Conservation (phyloP, 2,797 vertebrate genomes). For the Hylomyscus alleni region DNA sequence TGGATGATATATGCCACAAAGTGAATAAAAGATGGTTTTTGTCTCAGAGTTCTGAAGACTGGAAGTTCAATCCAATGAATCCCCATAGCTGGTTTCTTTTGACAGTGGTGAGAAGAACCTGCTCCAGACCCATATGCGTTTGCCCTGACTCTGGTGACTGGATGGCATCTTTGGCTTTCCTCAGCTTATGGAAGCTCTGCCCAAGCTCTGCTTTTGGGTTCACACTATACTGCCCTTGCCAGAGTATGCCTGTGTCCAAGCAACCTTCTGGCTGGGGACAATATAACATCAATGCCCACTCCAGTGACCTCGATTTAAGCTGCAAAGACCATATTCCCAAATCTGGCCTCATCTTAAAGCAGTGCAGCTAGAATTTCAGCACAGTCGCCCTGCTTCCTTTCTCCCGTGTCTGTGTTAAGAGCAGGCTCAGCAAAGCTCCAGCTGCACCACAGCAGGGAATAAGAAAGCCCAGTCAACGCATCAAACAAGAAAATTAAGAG, state of each 20-base stretch:
- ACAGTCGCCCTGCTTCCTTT: background rate
- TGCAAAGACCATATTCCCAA: background rate
- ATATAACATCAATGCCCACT: background rate
- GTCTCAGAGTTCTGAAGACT: background rate
- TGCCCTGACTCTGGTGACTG: background rate
- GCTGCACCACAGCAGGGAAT: background rate
- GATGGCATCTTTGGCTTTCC: background rate
- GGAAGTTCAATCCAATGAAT: background rate
- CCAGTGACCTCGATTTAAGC: background rate
- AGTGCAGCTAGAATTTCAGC: background rate
- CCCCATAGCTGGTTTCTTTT: background rate
- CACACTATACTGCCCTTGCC: background rate
- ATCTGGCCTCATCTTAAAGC: background rate
- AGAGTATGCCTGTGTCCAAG: background rate
- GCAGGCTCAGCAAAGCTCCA: background rate
- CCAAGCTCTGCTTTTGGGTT: background rate
- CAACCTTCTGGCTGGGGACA: background rate
- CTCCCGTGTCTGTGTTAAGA: background rate
- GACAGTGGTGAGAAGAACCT: background rate
- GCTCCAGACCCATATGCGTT: background rate
- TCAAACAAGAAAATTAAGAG: conserved; percentile 25
- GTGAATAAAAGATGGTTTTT: background rate
- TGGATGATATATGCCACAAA: background rate
- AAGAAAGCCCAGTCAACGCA: conserved; percentile 36
- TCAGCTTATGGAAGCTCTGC: background rate